Evolutionary conservation across 2,797 vertebrate genomes (phyloP), one percentile per base, ranked within the genome.

Genomic region (Discoglossus pictus): DNA sequence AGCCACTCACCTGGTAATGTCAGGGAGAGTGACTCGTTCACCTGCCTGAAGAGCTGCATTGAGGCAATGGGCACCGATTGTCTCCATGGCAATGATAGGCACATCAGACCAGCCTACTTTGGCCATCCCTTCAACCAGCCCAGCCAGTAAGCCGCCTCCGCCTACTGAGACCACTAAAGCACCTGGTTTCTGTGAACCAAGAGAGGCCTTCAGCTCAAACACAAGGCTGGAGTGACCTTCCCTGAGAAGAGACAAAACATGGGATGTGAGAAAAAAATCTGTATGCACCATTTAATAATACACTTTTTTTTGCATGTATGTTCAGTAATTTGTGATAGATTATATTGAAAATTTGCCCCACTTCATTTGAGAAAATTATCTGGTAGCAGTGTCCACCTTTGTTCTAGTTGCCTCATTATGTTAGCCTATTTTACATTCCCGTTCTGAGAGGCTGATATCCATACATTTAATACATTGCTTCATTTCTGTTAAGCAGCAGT

Each of bases 1-100:
- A n/a, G n/a, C n/a, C n/a, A n/a, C 79, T 47, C 77, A 97, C 96
- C 96, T 97, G 78, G 93, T 94, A 72, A 97, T 95, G 27, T 76
- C 84, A 0, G 93, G 91, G 74, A 97, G 80, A 0, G 92, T 90
- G 76, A 96, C 80, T 1, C 89, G 88, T 43, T 60, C 39, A 5
- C 93, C 92, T 0, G 92, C 93, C 23, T 79, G 52, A 70, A 95
- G 39, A 0, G 95, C 85, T 0, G 82, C 90, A 0, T 90, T 90
- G 68, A 95, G 89, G 70, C 92, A 92, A 68, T 97, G 88, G 0
- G 95, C 92, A 4, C 95, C 95, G 8, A 35, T 8, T 1, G 96
- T 97, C 84, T 98, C 96, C 75, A 94, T 90, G 12, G 93, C 89
- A 0, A 98, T 2, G 3, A 98, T 62, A 48, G 94, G 93, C 42